Evolutionary conservation across 2,113 vertebrate species (phyloP).

Genomic region (Cyanoderma ruficeps): DNA sequence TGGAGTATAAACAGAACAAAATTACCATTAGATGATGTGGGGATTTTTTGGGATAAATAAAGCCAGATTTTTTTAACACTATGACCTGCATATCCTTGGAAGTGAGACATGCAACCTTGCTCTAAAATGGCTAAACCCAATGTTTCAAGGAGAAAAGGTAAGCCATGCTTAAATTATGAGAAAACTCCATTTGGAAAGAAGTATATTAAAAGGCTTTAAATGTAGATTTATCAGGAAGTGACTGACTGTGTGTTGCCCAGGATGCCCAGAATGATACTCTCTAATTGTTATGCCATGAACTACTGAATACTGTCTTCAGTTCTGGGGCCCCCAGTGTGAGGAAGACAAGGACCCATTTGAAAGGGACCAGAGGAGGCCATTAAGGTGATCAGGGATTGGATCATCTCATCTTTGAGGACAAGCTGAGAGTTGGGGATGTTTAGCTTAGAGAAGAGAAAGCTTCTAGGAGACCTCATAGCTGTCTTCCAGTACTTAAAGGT

Average conservation of each 20-base stretch:
- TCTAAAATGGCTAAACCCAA: neutral
- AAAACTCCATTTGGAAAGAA: neutral
- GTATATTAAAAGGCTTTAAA: neutral
- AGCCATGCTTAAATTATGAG: neutral
- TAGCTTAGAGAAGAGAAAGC: neutral
- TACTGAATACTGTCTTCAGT: neutral
- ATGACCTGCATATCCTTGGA: neutral
- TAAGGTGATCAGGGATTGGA: neutral
- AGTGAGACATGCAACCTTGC: neutral
- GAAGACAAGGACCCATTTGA: neutral
- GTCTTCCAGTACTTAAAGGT: neutral
- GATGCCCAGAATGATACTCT: no score
- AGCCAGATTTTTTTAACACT: neutral
- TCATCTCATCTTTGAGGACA: neutral
- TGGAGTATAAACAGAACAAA: neutral
- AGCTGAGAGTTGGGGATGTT: neutral
- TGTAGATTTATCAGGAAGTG: neutral
- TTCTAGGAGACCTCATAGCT: neutral
- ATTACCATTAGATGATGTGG: neutral
- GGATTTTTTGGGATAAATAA: neutral
- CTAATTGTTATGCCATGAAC: neutral
- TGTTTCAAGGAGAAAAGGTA: neutral
- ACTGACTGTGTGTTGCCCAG: neutral
- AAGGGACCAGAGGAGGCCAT: neutral
- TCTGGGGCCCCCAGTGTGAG: neutral